Percentiles rank a stretch among this genome's conserved stretches.
Conservation (phyloP, 92 coral and sea anemone genomes). For the Zoanthus gigantus region DNA sequence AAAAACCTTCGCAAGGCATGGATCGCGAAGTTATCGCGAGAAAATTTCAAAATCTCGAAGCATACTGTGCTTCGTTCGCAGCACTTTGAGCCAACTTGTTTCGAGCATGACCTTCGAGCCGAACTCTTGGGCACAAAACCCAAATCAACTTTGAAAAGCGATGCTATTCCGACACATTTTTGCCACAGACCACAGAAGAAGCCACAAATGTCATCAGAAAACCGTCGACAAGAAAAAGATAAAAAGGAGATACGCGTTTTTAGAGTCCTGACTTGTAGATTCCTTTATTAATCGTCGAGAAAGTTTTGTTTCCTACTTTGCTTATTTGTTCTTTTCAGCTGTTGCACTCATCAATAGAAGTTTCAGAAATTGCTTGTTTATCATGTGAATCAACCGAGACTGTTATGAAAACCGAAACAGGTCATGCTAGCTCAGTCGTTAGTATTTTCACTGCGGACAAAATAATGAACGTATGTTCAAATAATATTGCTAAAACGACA, state of each 20-base stretch:
- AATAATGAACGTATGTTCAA: background rate
- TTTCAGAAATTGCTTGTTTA: background rate
- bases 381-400: background rate
- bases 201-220: conserved; percentile 28
- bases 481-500: background rate
- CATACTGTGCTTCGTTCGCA: background rate
- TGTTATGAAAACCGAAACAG: background rate
- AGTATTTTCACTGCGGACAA: background rate
- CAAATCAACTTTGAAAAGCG: conserved; percentile 1
- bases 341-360: background rate
- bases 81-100: conserved; percentile 24
- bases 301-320: background rate
- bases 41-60: background rate
- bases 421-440: background rate
- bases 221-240: conserved; percentile 25
- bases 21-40: background rate
- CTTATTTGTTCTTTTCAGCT: background rate
- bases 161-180: conserved; percentile 37
- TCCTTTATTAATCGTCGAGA: background rate
- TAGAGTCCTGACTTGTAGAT: background rate
- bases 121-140: conserved; percentile 33
- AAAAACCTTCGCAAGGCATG: background rate
- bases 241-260: conserved; percentile 29
- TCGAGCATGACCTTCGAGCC: conserved; percentile 39
- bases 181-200: conserved; percentile 35